Evolutionary conservation across 2,888 invertebrate genomes (phyloP).

Genomic region (Ormyrus nitidulus): DNA sequence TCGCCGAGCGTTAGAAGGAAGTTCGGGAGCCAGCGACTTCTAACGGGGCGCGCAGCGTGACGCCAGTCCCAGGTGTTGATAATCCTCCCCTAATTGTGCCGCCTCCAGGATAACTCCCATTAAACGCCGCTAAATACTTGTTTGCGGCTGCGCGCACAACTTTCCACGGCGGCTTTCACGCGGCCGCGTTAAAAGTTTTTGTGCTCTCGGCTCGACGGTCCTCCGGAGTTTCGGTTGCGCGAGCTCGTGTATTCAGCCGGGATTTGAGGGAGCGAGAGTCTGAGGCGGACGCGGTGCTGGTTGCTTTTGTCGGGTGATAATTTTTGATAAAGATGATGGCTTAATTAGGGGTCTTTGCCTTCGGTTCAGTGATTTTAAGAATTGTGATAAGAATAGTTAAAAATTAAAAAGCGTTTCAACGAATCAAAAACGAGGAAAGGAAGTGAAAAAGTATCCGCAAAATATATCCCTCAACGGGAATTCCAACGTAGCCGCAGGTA

Average conservation of each 20-base stretch:
- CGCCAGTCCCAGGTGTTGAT: constrained; percentile 72
- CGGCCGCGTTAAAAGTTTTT: neutral
- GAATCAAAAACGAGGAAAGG: no score
- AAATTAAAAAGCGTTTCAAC: no score
- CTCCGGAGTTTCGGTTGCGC: no score
- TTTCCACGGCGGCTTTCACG: constrained; percentile 3
- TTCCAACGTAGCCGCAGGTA: no score
- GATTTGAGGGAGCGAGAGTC: neutral
- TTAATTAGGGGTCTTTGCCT: no score
- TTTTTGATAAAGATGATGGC: no score
- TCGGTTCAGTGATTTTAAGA: no score
- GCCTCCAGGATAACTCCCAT: constrained; percentile 69
- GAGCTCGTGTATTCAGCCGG: neutral
- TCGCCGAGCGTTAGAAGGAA: constrained; percentile 27
- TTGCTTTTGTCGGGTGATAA: no score
- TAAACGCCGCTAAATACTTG: constrained; percentile 73
- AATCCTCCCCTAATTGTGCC: constrained; percentile 73
- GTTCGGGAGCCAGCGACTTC: constrained; percentile 43
- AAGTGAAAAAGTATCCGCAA: no score
- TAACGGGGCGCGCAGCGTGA: constrained; percentile 29
- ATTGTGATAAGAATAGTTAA: no score
- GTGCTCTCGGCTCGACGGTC: neutral
- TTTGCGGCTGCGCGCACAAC: constrained; percentile 61
- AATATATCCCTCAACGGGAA: no score
- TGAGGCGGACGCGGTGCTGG: neutral